Evolutionary conservation across 1,140 invertebrate genomes (phyloP).

Genomic region (Triops cancriformis): DNA sequence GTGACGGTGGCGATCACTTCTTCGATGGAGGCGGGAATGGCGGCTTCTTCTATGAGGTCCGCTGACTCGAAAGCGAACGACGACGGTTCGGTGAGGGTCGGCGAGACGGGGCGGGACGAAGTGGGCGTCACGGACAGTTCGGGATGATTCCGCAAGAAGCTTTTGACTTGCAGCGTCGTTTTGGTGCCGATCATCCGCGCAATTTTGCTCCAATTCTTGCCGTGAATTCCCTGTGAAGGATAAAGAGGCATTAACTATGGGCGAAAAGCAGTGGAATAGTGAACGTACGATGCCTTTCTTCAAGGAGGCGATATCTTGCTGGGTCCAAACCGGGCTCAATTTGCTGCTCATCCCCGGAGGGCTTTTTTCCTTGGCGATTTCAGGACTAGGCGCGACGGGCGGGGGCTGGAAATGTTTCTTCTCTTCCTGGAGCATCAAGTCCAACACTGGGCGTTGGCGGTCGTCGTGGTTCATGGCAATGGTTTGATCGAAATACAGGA

Average conservation of each 20-base stretch:
- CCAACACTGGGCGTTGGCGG: constrained; percentile 11
- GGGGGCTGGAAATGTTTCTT: constrained; percentile 23
- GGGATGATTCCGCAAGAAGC: constrained; percentile 41
- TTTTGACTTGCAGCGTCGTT: constrained; percentile 51
- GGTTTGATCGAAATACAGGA: not conserved
- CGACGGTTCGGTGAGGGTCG: not conserved
- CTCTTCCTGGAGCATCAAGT: constrained; percentile 27
- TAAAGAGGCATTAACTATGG: too few relatives aligned
- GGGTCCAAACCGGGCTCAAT: constrained; percentile 34
- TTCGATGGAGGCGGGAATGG: constrained; percentile 45
- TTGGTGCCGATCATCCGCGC: constrained; percentile 54
- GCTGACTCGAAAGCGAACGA: constrained; percentile 20
- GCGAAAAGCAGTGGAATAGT: too few relatives aligned
- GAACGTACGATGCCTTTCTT: constrained; percentile 48
- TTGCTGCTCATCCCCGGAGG: not conserved
- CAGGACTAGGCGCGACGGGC: not conserved
- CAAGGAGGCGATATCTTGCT: constrained; percentile 48
- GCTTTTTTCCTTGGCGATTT: not conserved
- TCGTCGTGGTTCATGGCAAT: not conserved
- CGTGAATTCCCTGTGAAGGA: constrained; percentile 49
- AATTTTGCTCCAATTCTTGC: constrained; percentile 51
- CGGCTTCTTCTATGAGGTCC: constrained; percentile 36
- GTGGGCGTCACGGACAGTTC: constrained; percentile 15
- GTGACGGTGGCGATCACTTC: constrained; percentile 46
- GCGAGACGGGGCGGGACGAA: constrained; percentile 15